Evolutionary conservation across 2,113 vertebrate genomes (phyloP), one percentile per base, ranked within the genome.

Genomic region (Prionailurus bengalensis): DNA sequence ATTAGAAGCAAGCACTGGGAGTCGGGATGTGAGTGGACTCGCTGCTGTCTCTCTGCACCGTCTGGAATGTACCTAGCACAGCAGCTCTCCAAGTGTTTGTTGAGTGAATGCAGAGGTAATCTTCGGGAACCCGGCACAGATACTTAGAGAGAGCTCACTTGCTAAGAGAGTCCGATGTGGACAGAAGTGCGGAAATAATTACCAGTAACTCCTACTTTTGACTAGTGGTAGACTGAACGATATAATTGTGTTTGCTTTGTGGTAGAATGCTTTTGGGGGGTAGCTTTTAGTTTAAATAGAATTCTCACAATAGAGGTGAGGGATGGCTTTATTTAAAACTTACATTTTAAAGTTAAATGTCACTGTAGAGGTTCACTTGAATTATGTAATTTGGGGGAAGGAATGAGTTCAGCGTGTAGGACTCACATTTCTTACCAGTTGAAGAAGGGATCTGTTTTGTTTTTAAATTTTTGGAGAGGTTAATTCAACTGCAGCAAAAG

Each of bases 271-370:
- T 95, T 73, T 81, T 25, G 55, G 70, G 45, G 48, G 51, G 14
- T 68, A 79, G 86, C 29, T 74, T 80, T 73, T 73, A 61, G 25
- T 83, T 94, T 83, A 74, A 93, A 74, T 74, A 82, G 45, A 74
- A 91, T 88, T 84, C 55, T 95, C 73, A 89, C 89, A 80, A 68
- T 91, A 21, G 84, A 92, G 51, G 7, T 51, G 74, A 39, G 21
- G 25, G 45, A n/a, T 71, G 66, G 17, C 61, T 94, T 78, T 96
- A 92, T 82, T 92, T 92, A 74, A 93, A 68, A 91, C 27, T 96
- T 93, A 33, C 71, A 27, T 80, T 89, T 92, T 88, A 87, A 90
- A 89, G 51, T 95, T 83, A 93, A 88, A 55, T 55, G 65, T 83
- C 85, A 73, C 80, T 84, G 11, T 82, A 61, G 91, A 90, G 91